These are phyloP conservation scores for Axea sp. DNA, from an alignment of 2,888 invertebrate genomes.

Conservation along the genomic window DNA sequence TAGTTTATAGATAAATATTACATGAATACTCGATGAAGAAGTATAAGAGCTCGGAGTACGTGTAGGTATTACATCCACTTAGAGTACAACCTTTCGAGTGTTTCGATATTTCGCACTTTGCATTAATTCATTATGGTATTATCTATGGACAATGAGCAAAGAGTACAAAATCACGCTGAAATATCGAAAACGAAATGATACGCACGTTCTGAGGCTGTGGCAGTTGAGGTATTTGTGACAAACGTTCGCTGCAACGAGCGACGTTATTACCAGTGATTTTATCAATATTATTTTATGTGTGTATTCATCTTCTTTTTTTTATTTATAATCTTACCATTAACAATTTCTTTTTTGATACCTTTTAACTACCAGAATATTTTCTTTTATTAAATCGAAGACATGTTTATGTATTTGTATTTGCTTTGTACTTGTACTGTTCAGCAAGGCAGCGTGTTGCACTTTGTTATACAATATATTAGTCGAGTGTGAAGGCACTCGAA, in stretches of 20 bases:
- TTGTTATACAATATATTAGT: slow-evolving; percentile 78
- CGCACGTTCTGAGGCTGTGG: slow-evolving; percentile 72
- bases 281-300: slow-evolving; percentile 57
- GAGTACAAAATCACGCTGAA: slow-evolving; percentile 25
- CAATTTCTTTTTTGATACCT: slow-evolving; percentile 73
- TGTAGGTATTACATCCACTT: no score
- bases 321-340: slow-evolving; percentile 69
- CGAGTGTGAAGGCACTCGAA: slow-evolving; percentile 75
- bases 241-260: slow-evolving; percentile 69
- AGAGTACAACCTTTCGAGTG: slow-evolving; percentile 29
- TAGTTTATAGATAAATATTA: no score
- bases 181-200: slow-evolving; percentile 44
- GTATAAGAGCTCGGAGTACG: no score
- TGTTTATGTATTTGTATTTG: slow-evolving; percentile 79
- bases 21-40: no score
- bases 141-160: slow-evolving; percentile 30
- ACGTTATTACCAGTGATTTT: slow-evolving; percentile 71
- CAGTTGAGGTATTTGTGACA: slow-evolving; percentile 78
- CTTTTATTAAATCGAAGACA: slow-evolving; percentile 78
- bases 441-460: slow-evolving; percentile 80
- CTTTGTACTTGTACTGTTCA: slow-evolving; percentile 80
- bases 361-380: slow-evolving; percentile 78
- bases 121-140: slow-evolving; percentile 5
- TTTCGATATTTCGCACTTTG: slow-evolving; percentile 36
- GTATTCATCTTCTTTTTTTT: slow-evolving; percentile 6